phyloP scores from a whole-genome alignment of 2,888 invertebrate species.

The Drosophila gaucha region DNA sequence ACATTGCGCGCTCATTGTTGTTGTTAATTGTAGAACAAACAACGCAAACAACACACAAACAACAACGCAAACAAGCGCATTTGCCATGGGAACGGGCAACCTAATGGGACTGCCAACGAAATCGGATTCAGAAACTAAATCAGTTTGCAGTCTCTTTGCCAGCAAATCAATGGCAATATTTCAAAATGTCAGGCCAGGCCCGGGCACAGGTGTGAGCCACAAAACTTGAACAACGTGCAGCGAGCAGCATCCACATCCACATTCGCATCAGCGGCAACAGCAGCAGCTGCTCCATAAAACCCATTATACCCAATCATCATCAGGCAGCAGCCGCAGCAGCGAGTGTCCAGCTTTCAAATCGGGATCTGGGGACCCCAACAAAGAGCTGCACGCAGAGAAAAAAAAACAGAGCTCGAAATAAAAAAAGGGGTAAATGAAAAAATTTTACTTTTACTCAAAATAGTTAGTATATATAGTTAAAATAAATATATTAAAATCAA shows the following conservation, averaged over 20 bases:
- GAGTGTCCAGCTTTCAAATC: slow-evolving; percentile 65
- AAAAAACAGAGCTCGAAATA: not conserved
- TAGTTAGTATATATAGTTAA: too few species aligned
- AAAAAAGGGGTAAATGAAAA: too few species aligned
- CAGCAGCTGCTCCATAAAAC: slow-evolving; percentile 78
- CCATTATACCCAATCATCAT: slow-evolving; percentile 80
- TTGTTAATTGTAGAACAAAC: slow-evolving; percentile 70
- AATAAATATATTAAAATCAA: not conserved
- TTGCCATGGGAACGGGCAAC: slow-evolving; percentile 67
- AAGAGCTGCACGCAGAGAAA: slow-evolving; percentile 21
- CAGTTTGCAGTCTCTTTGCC: slow-evolving; percentile 58
- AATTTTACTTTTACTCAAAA: too few species aligned
- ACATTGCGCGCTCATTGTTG: slow-evolving; percentile 52
- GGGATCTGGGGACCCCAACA: slow-evolving; percentile 57
- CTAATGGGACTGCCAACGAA: slow-evolving; percentile 44
- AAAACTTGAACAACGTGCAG: slow-evolving; percentile 62
- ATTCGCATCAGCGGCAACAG: slow-evolving; percentile 32
- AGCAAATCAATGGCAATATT: slow-evolving; percentile 77
- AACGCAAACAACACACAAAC: slow-evolving; percentile 23
- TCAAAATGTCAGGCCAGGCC: slow-evolving; percentile 75
- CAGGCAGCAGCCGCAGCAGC: slow-evolving; percentile 52
- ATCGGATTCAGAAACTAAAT: slow-evolving; percentile 63
- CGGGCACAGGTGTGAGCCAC: slow-evolving; percentile 76
- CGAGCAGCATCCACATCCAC: slow-evolving; percentile 43
- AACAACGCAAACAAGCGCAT: slow-evolving; percentile 37